Percentiles rank a stretch among this genome's conserved stretches.
Conservation (phyloP, 2,888 invertebrate species). For the Napeogenes inachia region DNA sequence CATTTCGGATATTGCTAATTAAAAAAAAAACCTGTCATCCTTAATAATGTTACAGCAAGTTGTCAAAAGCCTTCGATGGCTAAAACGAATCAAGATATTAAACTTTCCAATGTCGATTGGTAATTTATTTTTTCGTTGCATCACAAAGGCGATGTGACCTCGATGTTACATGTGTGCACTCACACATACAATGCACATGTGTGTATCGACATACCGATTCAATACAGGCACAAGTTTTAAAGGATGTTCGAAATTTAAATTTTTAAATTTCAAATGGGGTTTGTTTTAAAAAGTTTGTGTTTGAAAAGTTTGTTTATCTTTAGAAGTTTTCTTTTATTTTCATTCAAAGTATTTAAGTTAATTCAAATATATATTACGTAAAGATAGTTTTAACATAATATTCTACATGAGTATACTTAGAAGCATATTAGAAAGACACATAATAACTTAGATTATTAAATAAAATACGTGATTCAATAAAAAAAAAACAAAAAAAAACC, state of each 20-base stretch:
- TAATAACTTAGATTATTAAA: slow-evolving; percentile 22
- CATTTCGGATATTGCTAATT: no score
- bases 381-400: no score
- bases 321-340: slow-evolving; percentile 7
- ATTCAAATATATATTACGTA: no score
- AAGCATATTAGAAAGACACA: no score
- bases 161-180: slow-evolving; percentile 52
- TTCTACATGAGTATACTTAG: no score
- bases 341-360: slow-evolving; percentile 18
- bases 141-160: slow-evolving; percentile 63
- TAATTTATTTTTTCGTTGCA: slow-evolving; percentile 51
- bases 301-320: slow-evolving; percentile 4
- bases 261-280: slow-evolving; percentile 37
- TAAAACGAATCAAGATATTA: slow-evolving; percentile 33
- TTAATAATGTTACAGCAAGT: slow-evolving; percentile 22
- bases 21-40: slow-evolving; percentile 10
- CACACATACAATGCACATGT: slow-evolving; percentile 25
- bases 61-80: slow-evolving; percentile 27
- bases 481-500: no score
- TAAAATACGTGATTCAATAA: slow-evolving; percentile 25
- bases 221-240: slow-evolving; percentile 44
- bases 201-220: slow-evolving; percentile 45
- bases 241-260: slow-evolving; percentile 47
- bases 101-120: slow-evolving; percentile 49
- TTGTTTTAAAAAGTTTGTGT: slow-evolving; percentile 8